A percentile compares a stretch with the other conserved stretches of the same genome.
Evolutionary conservation across 2,113 vertebrate species (phyloP).

Genomic region (Gnathonemus longibarbis): DNA sequence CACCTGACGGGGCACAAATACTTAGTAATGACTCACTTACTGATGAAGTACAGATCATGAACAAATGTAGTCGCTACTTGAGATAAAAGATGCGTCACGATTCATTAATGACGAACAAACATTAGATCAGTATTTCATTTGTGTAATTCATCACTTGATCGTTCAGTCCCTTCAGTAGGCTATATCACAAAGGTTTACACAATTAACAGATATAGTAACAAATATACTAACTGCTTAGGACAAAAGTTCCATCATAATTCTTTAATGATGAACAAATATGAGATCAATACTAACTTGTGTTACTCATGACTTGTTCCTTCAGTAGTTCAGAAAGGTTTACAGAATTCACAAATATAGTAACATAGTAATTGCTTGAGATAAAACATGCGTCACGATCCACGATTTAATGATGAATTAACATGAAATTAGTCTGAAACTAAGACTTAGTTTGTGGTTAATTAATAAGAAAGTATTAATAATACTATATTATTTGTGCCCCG

Average conservation of each 20-base stretch:
- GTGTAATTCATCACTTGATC: neutral
- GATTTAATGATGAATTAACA: neutral
- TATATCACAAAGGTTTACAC: neutral
- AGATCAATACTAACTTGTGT: neutral
- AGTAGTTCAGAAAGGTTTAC: no score
- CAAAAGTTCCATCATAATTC: neutral
- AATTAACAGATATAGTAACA: neutral
- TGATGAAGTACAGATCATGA: neutral
- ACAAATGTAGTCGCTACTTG: neutral
- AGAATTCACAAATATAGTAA: no score
- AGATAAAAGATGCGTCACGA: neutral
- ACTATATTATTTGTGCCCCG: neutral
- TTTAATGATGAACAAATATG: neutral
- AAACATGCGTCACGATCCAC: no score
- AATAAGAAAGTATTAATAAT: neutral
- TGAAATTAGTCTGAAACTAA: neutral
- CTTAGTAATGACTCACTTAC: neutral
- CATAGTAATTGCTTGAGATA: no score
- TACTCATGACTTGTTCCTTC: no score
- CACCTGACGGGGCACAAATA: neutral
- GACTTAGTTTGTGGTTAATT: neutral
- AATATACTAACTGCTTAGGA: neutral
- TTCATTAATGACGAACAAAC: neutral
- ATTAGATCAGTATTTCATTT: neutral
- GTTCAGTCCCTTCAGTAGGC: neutral